Evolutionary conservation across 2,888 invertebrate genomes (phyloP), one percentile per base, ranked within the genome.

Genomic region (Drosophila niveifrons): DNA sequence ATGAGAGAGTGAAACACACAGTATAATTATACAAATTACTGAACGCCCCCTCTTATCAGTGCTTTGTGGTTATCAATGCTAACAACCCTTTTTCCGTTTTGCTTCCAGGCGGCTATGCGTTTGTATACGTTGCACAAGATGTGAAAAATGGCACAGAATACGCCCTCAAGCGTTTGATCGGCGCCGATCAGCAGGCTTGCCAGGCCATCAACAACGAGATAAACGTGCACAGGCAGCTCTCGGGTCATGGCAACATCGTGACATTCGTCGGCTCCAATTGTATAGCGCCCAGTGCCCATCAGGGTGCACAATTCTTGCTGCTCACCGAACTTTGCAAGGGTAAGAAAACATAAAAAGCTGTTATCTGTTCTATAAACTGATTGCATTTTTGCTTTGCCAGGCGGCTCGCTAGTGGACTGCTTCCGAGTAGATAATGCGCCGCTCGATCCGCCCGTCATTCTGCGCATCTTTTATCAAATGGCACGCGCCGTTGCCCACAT

Each of bases 41-140:
- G 51, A 51, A 69, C 47, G 39, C 65, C 64, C 52, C 18, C 51
- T 43, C 68, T 78, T 81, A 86, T 84, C 86, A 69, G 59, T 48
- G 43, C n/a, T 48, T 46, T 6, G 23, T 23, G n/a, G 61, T 75
- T 56, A 67, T 76, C 67, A 56, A n/a, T 39, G 47, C 17, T 50
- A 10, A 34, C 18, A 52, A 57, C 23, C 23, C 36, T 17, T 23
- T 41, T 36, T 23, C 23, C 23, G 23, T 23, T 23, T 17, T 34
- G 47, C 67, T 86, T 95, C 57, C 94, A 98, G 98, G 98, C 94
- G 98, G 98, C 74, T 98, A 97, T 94, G 98, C 98, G 68, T 96
- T 97, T 93, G 98, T 98, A 66, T 98, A 96, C 94, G 96, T 97
- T 81, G 98, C 97, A 84, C 97, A 98, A 94, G 98, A 98, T 93